Base-by-base conservation (phyloP, 2,113 vertebrate species). In the Antennarius striatus region DNA sequence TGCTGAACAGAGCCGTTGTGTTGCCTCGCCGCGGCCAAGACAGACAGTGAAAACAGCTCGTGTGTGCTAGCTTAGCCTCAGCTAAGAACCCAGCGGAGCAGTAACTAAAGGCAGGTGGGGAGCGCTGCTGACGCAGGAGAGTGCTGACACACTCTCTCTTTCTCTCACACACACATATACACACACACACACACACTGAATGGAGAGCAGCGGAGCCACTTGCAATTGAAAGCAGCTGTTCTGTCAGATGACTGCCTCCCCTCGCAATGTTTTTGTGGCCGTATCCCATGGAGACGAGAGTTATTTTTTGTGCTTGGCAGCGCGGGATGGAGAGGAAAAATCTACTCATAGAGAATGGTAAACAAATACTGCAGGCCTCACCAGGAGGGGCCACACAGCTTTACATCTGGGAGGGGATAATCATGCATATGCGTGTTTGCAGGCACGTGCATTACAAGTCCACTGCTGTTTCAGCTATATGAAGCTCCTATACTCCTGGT, bases 201-300 rank as follows among this genome's bases (percentile, higher is more conserved):
- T 8, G 61, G 51, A 72, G 86, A 75, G 68, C 43, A 59, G 56
- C 10, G 62, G 71, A 85, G 90, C 82, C 78, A 70, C 51, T 65
- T 51, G 82, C 86, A 92, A 93, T 92, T 91, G 89, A 87, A 92
- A 92, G 86, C 91, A 93, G 92, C 91, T 92, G 92, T 89, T 85
- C 68, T 75, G 84, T 82, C 80, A 83, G 85, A 85, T 81, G 87
- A 90, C 72, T 70, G 82, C 85, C 81, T 81, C 81, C 82, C 79
- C 61, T 71, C 47, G 69, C 45, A 67, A 65, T 89, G 90, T 91
- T 90, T 92, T 86, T 87, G 81, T 75, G 73, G 59, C 83, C 52
- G 86, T 92, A 84, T 91, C 91, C 92, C 89, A 81, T 86, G 88
- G 90, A 81, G 83, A 92, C 80, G 32, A 62, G 75, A 74, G 77